Evolutionary conservation across 2,797 vertebrate genomes (phyloP), one percentile per base, ranked within the genome.

Genomic region (Melanotaenia nigrans): DNA sequence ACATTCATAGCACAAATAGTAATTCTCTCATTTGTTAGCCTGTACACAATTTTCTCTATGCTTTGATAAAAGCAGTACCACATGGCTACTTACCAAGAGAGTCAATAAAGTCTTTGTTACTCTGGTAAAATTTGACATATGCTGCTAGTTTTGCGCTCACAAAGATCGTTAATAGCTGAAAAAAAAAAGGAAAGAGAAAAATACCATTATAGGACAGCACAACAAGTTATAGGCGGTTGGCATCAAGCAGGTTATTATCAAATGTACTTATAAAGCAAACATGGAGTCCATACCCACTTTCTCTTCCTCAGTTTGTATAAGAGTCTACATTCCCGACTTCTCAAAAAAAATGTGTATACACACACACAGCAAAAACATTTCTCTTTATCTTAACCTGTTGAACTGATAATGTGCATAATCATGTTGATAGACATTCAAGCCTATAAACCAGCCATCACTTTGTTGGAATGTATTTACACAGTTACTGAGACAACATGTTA

Each of bases 41-140:
- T 3, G 13, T 55, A 6, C 68, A 9, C 22, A 16, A 35, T 1
- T 61, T 55, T 40, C 36, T 59, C 28, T 33, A 28, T 14, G 33
- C 12, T 4, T 11, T 53, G 3, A 55, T 55, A 32, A 3, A 68
- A 47, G 1, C 14, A 60, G 36, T 22, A 75, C 24, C 1, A 73
- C 1, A 60, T 16, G 4, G 42, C 10, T 69, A 95, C 98, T 97
- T 94, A 99, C 98, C 98, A 53, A 99, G 95, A 71, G 98, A 99
- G 85, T 99, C 98, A 83, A 99, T 98, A 93, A 99, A 99, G 93
- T 99, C 98, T 93, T 99, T 99, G 95, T 99, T 99, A 93, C 92
- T 98, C 93, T 98, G 96, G 92, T 99, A 99, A 92, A 99, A 99
- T 89, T 97, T 99, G 76, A 99, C 95, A 68, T 99, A 99, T 7